A percentile compares a stretch with the other conserved stretches of the same genome.
phyloP scores from a whole-genome alignment of 2,113 vertebrate genomes.

The Mugil cephalus region DNA sequence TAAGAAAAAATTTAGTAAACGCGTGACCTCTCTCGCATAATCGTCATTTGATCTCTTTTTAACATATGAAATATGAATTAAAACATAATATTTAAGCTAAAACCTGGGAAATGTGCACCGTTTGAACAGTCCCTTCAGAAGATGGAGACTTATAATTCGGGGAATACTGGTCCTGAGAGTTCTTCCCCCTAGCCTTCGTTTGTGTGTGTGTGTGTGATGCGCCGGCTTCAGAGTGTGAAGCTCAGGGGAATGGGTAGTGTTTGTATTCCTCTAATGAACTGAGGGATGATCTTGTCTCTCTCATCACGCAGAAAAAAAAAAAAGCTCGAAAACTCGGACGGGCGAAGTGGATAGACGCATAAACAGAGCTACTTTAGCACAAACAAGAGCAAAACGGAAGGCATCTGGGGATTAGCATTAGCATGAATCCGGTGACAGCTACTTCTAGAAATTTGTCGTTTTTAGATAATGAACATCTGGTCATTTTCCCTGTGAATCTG shows the following conservation, averaged over 20 bases:
- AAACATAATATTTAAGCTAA: background rate
- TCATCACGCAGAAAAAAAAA: conserved; percentile 19
- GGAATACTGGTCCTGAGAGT: conserved; percentile 42
- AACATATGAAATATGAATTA: no score
- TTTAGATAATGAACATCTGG: background rate
- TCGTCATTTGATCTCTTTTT: no score
- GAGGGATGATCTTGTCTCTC: conserved; percentile 60
- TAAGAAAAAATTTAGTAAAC: no score
- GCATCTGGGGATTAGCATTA: background rate
- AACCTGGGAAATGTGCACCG: background rate
- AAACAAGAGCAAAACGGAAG: background rate
- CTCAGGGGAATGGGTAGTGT: conserved; percentile 59
- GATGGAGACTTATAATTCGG: conserved; percentile 7
- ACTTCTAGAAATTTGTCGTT: background rate
- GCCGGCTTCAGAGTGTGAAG: conserved; percentile 48
- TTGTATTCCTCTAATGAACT: conserved; percentile 76
- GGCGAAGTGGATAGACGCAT: conserved; percentile 6
- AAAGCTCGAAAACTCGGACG: conserved; percentile 12
- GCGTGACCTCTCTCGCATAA: no score
- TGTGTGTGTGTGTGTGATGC: conserved; percentile 44
- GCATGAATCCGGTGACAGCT: background rate
- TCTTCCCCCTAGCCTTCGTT: background rate
- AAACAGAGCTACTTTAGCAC: background rate
- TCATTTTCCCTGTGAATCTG: background rate
- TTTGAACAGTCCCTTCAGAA: conserved; percentile 4